Conservation (phyloP, 2,888 invertebrate genomes). For the Cetonia aurata region DNA sequence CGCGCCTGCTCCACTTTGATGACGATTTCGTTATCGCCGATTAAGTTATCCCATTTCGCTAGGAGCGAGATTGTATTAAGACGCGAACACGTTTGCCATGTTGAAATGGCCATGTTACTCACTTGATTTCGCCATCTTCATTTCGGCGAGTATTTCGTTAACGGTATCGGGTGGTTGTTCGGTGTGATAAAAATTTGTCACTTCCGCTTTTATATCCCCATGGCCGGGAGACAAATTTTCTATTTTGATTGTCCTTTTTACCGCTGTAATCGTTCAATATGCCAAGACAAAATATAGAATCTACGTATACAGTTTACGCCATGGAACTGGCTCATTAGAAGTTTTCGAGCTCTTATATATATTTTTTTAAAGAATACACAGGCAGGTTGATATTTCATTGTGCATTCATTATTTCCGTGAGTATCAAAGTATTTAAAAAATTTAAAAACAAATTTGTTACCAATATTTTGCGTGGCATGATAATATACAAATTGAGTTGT, state of each 20-base stretch:
- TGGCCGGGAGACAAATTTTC: slow-evolving; percentile 63
- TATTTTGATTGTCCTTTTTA: slow-evolving; percentile 61
- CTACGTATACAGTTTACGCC: too few relatives aligned
- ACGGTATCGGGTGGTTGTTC: slow-evolving; percentile 41
- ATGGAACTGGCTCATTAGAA: too few relatives aligned
- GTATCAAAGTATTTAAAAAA: too few relatives aligned
- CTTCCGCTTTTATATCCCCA: slow-evolving; percentile 52
- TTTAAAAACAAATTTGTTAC: too few relatives aligned
- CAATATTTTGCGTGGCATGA: too few relatives aligned
- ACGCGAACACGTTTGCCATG: neutral
- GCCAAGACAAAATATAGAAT: too few relatives aligned
- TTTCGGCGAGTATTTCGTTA: slow-evolving; percentile 49
- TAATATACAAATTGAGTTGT: too few relatives aligned
- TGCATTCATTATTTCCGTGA: too few relatives aligned
- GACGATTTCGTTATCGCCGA: slow-evolving; percentile 60
- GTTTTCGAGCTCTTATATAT: too few relatives aligned
- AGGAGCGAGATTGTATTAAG: slow-evolving; percentile 5
- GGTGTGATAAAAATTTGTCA: slow-evolving; percentile 58
- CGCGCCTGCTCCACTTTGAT: slow-evolving; percentile 57
- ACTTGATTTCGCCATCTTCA: slow-evolving; percentile 51
- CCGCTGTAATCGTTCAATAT: slow-evolving; percentile 55
- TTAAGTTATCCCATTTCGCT: slow-evolving; percentile 58
- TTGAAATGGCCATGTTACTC: neutral
- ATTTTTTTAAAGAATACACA: too few relatives aligned
- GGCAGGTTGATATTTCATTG: too few relatives aligned